These are phyloP conservation scores for Benthosema pterotum DNA, from an alignment of 2,797 vertebrate species.

Conservation along the genomic window DNA sequence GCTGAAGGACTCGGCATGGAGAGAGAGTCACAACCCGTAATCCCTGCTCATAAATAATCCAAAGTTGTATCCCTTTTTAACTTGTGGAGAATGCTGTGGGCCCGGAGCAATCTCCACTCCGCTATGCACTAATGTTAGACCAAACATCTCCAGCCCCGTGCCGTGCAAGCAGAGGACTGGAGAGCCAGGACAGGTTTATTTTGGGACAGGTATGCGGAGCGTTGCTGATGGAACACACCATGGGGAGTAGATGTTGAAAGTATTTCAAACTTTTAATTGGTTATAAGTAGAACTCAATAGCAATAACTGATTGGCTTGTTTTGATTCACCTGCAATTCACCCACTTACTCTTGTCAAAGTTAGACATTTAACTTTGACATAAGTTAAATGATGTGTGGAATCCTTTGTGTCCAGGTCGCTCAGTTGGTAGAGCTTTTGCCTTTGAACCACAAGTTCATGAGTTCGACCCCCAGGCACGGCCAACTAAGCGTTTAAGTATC, in stretches of 20 bases:
- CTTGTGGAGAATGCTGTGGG: conserved; percentile 9
- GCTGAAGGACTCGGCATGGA: conserved; percentile 20
- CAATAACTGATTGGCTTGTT: background rate
- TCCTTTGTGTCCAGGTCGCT: no score
- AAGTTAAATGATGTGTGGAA: no score
- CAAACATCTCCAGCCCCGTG: conserved; percentile 37
- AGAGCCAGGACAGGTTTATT: conserved; percentile 55
- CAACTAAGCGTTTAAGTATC: no score
- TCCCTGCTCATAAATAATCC: conserved; percentile 56
- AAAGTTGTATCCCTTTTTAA: conserved; percentile 47
- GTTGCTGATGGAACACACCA: background rate
- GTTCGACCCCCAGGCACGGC: no score
- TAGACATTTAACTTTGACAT: no score
- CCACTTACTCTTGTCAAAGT: no score
- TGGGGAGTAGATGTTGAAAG: conserved; percentile 2
- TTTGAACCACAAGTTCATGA: no score
- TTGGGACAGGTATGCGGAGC: conserved; percentile 53
- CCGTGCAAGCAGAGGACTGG: conserved; percentile 23
- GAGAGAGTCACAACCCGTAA: conserved; percentile 33
- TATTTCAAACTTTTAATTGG: conserved; percentile 1
- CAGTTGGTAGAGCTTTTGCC: no score
- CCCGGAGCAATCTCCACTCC: conserved; percentile 43
- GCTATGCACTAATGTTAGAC: conserved; percentile 67
- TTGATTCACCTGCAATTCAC: background rate
- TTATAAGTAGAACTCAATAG: background rate